Conservation (phyloP, 2,797 vertebrate species). For the Sebastes umbrosus region DNA sequence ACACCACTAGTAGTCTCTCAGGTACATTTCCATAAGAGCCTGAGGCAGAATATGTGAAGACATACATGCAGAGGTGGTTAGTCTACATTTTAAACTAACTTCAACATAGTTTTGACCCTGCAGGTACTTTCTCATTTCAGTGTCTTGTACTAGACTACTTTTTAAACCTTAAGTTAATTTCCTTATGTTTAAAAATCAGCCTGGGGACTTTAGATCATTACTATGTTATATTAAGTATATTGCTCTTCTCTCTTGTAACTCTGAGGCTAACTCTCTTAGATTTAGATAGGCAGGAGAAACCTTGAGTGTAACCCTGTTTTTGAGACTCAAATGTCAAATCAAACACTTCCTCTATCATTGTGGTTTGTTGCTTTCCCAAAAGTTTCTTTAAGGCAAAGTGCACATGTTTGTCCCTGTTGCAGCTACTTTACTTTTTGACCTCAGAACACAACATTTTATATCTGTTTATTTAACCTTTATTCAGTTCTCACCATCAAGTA, state of each 20-base stretch:
- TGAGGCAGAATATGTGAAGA: constrained; percentile 15
- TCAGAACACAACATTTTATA: no score
- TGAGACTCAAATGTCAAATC: neutral
- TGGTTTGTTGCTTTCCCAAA: neutral
- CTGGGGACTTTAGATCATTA: neutral
- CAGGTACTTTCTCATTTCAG: neutral
- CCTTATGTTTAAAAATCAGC: neutral
- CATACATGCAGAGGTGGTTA: constrained; percentile 3
- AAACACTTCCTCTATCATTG: neutral
- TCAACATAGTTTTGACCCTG: neutral
- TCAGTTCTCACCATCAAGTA: no score
- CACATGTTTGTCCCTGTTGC: neutral
- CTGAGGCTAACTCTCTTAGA: neutral
- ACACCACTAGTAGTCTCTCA: constrained; percentile 61
- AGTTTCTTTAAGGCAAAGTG: neutral
- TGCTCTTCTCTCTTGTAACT: neutral
- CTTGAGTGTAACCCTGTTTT: neutral
- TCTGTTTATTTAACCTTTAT: no score
- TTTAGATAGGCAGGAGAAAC: neutral
- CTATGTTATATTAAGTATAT: neutral
- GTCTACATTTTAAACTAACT: neutral
- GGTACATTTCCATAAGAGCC: constrained; percentile 56
- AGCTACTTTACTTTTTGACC: no score
- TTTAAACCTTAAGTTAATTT: neutral
- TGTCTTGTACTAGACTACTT: neutral